Evolutionary conservation across 2,888 invertebrate genomes (phyloP).

Genomic region (Meteorus cinctellus): DNA sequence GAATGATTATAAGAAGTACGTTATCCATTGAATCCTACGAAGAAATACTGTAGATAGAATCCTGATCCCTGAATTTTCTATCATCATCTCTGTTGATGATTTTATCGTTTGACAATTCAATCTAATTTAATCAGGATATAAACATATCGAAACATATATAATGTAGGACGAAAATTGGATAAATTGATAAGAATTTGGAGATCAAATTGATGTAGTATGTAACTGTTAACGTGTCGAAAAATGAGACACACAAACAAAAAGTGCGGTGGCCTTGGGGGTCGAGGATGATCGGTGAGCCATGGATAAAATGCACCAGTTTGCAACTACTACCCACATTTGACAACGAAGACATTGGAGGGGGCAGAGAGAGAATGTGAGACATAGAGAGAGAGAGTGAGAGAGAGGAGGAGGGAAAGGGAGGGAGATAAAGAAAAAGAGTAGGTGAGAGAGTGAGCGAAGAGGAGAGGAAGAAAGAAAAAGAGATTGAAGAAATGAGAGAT

Average conservation of each 20-base stretch:
- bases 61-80: not conserved
- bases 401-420: not conserved
- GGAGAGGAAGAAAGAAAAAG: not conserved
- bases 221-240: constrained; percentile 35
- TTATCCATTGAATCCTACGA: not conserved
- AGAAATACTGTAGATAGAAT: not conserved
- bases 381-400: not conserved
- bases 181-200: not conserved
- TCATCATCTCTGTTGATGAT: not conserved
- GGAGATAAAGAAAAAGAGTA: not conserved
- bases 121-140: not conserved
- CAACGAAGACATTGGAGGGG: constrained; percentile 30
- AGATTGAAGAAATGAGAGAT: constrained; percentile 6
- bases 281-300: constrained; percentile 23
- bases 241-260: constrained; percentile 22
- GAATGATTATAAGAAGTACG: not conserved
- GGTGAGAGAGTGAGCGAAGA: constrained; percentile 24
- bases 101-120: not conserved
- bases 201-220: not conserved
- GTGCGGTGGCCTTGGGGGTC: constrained; percentile 24
- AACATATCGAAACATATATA: not conserved
- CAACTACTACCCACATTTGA: constrained; percentile 33
- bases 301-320: constrained; percentile 38
- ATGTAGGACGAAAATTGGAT: not conserved
- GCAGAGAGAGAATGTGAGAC: constrained; percentile 17